Percentiles rank a stretch among this genome's conserved stretches.
Conservation (phyloP, 2,797 vertebrate genomes). For the Otus scops region DNA sequence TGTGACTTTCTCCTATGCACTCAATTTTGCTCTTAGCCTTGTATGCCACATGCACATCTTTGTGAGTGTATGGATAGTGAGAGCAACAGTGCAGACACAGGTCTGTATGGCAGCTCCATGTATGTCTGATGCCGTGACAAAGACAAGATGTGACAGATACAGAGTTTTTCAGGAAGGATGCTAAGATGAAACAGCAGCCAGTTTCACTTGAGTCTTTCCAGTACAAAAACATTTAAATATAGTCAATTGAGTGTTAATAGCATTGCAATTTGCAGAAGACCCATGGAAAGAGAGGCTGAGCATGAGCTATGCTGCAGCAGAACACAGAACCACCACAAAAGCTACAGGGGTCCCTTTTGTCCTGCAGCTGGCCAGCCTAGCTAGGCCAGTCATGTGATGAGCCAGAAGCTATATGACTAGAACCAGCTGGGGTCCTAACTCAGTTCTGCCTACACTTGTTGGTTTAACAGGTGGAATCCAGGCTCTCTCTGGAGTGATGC, state of each 20-base stretch:
- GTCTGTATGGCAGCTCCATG: not conserved
- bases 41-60: not conserved
- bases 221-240: not conserved
- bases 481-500: not conserved
- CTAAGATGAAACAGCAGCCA: not conserved
- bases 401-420: not conserved
- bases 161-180: not conserved
- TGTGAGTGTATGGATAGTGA: fast-evolving
- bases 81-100: not conserved
- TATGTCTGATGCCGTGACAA: not conserved
- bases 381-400: not conserved
- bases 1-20: not conserved
- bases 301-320: not conserved
- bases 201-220: not conserved
- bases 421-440: not conserved
- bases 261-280: not conserved
- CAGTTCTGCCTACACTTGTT: not conserved
- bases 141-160: not conserved
- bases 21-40: not conserved
- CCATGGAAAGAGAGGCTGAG: not conserved
- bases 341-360: not conserved
- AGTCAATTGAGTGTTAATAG: not conserved
- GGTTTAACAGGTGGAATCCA: not conserved
- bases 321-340: not conserved
- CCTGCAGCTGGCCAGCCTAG: not conserved